Evolutionary conservation across 2,888 invertebrate species (phyloP), one percentile per base, ranked within the genome.

Genomic region (Orchesellides sinensis): DNA sequence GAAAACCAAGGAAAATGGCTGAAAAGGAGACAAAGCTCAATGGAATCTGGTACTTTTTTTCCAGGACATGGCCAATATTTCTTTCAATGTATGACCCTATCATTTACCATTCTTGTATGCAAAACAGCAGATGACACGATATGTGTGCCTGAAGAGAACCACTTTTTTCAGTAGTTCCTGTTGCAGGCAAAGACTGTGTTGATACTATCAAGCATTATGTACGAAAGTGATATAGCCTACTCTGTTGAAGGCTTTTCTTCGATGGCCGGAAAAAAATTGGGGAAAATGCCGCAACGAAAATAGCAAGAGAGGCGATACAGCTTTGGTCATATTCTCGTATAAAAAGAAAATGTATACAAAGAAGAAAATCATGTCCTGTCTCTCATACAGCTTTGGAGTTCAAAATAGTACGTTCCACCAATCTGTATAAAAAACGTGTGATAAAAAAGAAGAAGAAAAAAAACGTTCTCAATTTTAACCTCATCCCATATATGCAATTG

Each of bases 11-110:
- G 40, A 56, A 19, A 32, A 47, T 25, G 21, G 21, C 5, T 59
- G 59, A 56, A 69, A 19, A 17, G 29, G 6, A 19, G 6, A 66
- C 32, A 32, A 52, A 35, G 23, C 70, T 70, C 40, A 70, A 56
- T 23, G 27, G 27, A 6, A n/a, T 56, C 27, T 19, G 17, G 23
- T 47, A 70, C 40, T 40, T 68, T 65, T 65, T 32, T 2, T 63
- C 8, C 59, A 47, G 47, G 61, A 73, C 72, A 73, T 73, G 72
- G 49, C 72, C 63, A 73, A 63, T 73, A 73, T 73, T 61, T 73
- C 49, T 19, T 32, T 25, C 17, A 32, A 63, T 32, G 63, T 73
- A 73, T 63, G 63, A 45, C 47, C 59, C 59, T 45, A 72, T 72
- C 72, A 63, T 73, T 63, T 73, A 49, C 73, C 63, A 73, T 73